A percentile compares a stretch with the other conserved stretches of the same genome.
Conservation (phyloP, 2,888 invertebrate genomes). For the Coecobrya sp. region DNA sequence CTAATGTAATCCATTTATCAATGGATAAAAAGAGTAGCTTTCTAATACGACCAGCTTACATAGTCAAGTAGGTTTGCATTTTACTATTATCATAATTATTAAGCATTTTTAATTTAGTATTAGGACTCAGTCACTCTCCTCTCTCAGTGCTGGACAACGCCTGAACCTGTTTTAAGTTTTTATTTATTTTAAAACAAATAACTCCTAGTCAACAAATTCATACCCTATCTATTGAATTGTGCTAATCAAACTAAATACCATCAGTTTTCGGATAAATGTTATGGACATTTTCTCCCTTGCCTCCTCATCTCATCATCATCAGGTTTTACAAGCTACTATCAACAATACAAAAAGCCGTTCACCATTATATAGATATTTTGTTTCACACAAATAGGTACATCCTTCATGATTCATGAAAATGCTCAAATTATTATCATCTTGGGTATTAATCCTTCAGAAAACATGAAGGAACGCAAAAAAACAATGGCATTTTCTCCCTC, state of each 20-base stretch:
- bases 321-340: not conserved
- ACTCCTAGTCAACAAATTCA: not conserved
- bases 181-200: not conserved
- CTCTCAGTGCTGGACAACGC: constrained; percentile 68
- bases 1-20: constrained; percentile 58
- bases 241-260: constrained; percentile 4
- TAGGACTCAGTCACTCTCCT: too few relatives aligned
- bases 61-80: not conserved
- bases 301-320: not conserved
- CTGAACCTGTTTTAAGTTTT: constrained; percentile 77
- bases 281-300: not conserved
- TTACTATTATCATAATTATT: not conserved
- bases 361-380: not conserved
- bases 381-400: not conserved
- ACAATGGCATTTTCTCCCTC: constrained; percentile 38
- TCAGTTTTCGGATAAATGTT: not conserved
- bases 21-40: constrained; percentile 25
- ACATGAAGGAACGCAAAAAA: constrained; percentile 12
- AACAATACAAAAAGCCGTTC: too few relatives aligned
- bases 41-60: not conserved
- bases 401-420: constrained; percentile 29
- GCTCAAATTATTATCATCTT: constrained; percentile 19
- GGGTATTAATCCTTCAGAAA: constrained; percentile 8
- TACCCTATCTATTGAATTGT: not conserved
- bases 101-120: not conserved